These are phyloP conservation scores for Nephila pilipes DNA, from an alignment of 1,140 invertebrate genomes.

Conservation along the genomic window DNA sequence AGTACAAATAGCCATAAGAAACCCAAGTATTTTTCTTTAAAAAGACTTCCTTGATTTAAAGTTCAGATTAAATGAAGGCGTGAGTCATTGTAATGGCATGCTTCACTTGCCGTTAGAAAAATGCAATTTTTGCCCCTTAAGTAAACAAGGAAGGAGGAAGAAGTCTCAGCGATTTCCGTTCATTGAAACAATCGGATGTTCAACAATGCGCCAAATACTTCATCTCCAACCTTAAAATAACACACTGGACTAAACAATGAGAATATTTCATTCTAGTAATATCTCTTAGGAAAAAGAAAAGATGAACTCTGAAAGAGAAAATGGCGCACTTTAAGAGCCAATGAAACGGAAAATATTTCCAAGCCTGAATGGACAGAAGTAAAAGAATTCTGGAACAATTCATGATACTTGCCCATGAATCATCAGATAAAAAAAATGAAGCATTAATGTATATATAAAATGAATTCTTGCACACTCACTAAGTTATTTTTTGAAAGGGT, in stretches of 20 bases:
- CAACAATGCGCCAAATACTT: neutral
- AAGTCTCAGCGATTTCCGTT: neutral
- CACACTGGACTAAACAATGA: neutral
- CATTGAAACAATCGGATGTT: constrained; percentile 1
- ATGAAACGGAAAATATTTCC: neutral
- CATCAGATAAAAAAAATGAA: neutral
- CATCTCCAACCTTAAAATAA: neutral
- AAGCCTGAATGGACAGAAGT: neutral
- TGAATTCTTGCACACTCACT: too few species aligned
- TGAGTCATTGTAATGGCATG: neutral
- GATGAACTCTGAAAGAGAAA: neutral
- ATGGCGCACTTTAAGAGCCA: neutral
- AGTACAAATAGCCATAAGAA: neutral
- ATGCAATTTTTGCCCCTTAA: neutral
- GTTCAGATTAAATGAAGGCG: neutral
- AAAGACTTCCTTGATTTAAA: neutral
- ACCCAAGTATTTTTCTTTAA: neutral
- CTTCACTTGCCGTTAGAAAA: neutral
- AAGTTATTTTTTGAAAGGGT: too few species aligned
- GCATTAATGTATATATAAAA: too few species aligned
- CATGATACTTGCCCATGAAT: neutral
- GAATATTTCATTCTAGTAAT: neutral
- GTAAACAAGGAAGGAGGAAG: constrained; percentile 5
- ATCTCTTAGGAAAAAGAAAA: neutral
- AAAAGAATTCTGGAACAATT: neutral